Conservation (phyloP, 1,140 invertebrate species). For the Pogonognathellus flavescens region DNA sequence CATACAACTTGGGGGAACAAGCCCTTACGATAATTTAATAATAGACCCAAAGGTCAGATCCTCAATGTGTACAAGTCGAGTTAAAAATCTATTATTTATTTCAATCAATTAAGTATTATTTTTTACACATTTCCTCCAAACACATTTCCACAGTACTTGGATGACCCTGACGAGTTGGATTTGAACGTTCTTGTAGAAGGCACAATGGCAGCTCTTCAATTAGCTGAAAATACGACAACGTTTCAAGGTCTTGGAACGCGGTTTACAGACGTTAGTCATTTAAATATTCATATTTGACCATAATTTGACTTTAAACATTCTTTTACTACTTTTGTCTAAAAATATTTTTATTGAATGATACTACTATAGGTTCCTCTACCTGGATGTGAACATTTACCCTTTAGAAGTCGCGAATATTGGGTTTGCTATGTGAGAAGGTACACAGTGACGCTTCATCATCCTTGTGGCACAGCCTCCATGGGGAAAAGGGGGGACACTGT, state of each 20-base stretch:
- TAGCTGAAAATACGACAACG: constrained; percentile 10
- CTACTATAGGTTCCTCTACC: constrained; percentile 68
- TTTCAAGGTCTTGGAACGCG: not conserved
- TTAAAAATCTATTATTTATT: no score
- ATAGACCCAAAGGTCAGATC: no score
- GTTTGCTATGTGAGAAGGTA: constrained; percentile 67
- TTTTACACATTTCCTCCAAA: no score
- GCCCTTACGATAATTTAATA: not conserved
- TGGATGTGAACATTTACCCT: constrained; percentile 1
- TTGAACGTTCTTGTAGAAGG: constrained; percentile 10
- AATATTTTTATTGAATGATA: no score
- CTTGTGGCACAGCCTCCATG: no score
- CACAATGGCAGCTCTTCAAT: not conserved
- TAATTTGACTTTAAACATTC: no score
- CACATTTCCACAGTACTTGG: no score
- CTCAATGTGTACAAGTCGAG: no score
- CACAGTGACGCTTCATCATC: not conserved
- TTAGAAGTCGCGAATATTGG: constrained; percentile 78
- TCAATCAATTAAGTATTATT: no score
- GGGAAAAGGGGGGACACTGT: not conserved
- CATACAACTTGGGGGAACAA: constrained; percentile 75
- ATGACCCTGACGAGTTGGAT: not conserved
- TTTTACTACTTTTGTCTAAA: no score
- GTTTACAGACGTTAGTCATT: constrained; percentile 61
- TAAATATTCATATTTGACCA: no score